These are phyloP conservation scores for Genyomyrus donnyi DNA, from an alignment of 2,113 vertebrate genomes.

Conservation along the genomic window DNA sequence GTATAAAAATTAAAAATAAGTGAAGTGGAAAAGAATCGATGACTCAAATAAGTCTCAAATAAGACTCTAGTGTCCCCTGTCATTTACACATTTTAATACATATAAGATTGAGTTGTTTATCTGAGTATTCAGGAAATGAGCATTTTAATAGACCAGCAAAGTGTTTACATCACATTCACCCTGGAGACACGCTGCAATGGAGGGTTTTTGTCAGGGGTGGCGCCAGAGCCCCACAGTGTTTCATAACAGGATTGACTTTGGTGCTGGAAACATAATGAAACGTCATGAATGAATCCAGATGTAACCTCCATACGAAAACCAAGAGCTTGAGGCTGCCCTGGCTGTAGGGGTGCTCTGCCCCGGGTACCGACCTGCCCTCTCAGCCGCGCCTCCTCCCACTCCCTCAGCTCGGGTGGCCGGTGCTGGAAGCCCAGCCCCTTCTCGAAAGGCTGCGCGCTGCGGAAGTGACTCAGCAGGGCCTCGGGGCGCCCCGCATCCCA, in stretches of 20 bases:
- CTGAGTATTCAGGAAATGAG: neutral
- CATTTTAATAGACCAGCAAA: neutral
- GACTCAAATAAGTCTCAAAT: neutral
- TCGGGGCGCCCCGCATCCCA: constrained; percentile 67
- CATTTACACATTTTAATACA: neutral
- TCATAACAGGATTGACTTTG: neutral
- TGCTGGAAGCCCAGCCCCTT: constrained; percentile 66
- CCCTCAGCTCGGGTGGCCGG: constrained; percentile 54
- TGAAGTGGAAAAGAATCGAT: neutral
- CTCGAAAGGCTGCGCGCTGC: constrained; percentile 66
- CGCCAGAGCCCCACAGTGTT: neutral
- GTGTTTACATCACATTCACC: neutral
- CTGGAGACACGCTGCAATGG: neutral
- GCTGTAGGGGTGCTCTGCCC: neutral
- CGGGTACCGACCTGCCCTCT: constrained; percentile 57
- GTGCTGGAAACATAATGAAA: neutral
- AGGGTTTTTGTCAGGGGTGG: neutral
- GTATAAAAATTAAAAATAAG: neutral
- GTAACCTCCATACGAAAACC: neutral
- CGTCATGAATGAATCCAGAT: neutral
- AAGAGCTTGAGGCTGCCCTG: neutral
- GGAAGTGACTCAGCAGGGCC: constrained; percentile 61
- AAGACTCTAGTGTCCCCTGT: neutral
- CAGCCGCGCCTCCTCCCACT: constrained; percentile 58
- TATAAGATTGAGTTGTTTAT: neutral